Base-by-base conservation (phyloP, 2,888 invertebrate genomes). In the Polyommatus icarus region DNA sequence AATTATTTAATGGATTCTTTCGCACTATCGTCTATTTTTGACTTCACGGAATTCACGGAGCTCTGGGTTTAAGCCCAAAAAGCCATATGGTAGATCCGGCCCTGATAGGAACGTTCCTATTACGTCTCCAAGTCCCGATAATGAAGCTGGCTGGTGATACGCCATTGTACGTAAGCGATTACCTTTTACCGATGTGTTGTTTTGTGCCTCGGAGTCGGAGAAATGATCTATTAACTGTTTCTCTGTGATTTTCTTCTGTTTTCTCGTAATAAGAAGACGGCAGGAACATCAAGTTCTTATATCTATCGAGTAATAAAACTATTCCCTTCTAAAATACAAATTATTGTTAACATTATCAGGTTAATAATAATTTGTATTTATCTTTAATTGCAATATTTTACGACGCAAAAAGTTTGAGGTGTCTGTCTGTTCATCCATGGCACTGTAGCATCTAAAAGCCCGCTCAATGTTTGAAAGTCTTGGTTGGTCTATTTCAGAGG, bases 121-220 rank as follows among this genome's bases (percentile, higher is more conserved):
- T 71, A 32, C 15, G 71, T 71, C 72, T 72, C 40, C 72, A 40
- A 72, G 8, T 71, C 40, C 40, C 40, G 40, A 72, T 72, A 72
- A 72, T 72, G 72, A 72, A 72, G 72, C 72, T 71, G 32, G 29
- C 71, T 20, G n/a, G 72, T 72, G 20, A 72, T 72, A 72, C 40
- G 72, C 72, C 72, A 72, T 72, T 72, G 72, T 72, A 72, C 18
- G 71, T 36, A 71, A 40, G 40, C 72, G 72, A 72, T 71, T 71
- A 71, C 71, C 71, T 71, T 71, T 71, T 71, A 71, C 71, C 18
- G 15, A 71, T 36, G 71, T 71, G 15, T n/a, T 71, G 71, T 71
- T 40, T 71, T 71, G 71, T 71, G 36, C 32, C 71, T 36, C 32
- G 7, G 40, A 36, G 67, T 36, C 32, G 7, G 40, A 36, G 67